Percentiles rank a stretch among this genome's conserved stretches.
Conservation (phyloP, 2,113 vertebrate species). For the Cathartes aura region DNA sequence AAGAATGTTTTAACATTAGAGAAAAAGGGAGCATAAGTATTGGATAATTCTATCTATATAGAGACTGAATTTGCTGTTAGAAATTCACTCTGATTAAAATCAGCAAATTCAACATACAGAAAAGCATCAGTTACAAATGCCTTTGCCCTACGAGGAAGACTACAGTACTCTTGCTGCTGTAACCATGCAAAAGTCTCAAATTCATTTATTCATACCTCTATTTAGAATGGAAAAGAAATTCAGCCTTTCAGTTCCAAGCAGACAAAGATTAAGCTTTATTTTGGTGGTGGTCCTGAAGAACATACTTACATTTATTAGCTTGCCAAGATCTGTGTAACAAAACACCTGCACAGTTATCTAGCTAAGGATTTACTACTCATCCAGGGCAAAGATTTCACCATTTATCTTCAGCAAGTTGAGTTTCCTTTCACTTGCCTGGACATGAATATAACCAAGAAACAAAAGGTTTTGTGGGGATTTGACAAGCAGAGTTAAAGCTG, state of each 20-base stretch:
- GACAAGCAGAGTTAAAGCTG: not conserved
- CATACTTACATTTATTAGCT: not conserved
- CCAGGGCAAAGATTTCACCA: constrained; percentile 36
- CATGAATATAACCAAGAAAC: constrained; percentile 5
- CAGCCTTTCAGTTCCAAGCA: not conserved
- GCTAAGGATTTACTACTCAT: constrained; percentile 28
- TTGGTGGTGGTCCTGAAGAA: not conserved
- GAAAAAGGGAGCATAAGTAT: not conserved
- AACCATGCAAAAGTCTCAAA: not conserved
- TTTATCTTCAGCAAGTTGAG: not conserved
- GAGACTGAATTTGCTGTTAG: not conserved
- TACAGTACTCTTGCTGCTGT: not conserved
- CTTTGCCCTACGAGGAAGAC: not conserved
- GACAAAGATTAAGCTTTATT: not conserved
- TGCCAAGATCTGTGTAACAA: not conserved
- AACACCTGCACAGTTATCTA: not conserved
- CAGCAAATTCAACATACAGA: not conserved
- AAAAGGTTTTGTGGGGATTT: not conserved
- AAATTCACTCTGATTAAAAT: not conserved
- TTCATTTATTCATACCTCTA: not conserved
- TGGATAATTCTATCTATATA: not conserved
- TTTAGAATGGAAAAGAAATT: not conserved
- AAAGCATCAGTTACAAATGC: not conserved
- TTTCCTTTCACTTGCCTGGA: constrained; percentile 36
- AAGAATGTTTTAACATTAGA: not conserved